phyloP scores from a whole-genome alignment of 2,113 vertebrate genomes.

The Saccopteryx bilineata region DNA sequence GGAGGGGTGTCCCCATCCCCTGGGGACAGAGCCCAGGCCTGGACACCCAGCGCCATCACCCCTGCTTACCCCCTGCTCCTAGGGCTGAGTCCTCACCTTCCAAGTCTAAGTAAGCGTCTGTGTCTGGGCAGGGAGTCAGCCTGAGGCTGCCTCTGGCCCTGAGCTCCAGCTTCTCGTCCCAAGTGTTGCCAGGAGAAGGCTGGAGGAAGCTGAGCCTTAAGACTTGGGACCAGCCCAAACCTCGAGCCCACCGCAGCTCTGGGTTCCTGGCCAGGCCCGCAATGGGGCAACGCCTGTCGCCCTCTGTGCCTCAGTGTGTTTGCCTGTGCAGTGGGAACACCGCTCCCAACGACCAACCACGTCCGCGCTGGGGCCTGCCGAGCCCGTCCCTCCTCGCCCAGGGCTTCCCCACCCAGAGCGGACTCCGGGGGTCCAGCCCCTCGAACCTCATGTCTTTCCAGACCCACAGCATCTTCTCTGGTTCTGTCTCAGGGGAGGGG shows the following conservation, averaged over 20 bases:
- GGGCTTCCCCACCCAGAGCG: not conserved
- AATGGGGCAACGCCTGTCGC: not conserved
- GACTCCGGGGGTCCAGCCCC: not conserved
- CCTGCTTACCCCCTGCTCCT: too few relatives aligned
- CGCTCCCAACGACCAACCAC: too few relatives aligned
- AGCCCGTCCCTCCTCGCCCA: rapidly evolving
- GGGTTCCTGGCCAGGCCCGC: not conserved
- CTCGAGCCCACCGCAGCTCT: not conserved
- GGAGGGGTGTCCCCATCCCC: not conserved
- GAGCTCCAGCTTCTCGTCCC: not conserved
- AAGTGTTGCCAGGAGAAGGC: not conserved
- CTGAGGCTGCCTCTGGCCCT: rapidly evolving
- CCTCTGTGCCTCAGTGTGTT: not conserved
- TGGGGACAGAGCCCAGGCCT: not conserved
- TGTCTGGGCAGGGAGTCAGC: too few relatives aligned
- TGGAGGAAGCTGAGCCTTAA: rapidly evolving
- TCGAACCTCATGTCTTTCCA: too few relatives aligned
- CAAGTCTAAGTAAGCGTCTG: not conserved
- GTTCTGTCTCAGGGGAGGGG: not conserved
- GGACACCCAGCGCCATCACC: not conserved
- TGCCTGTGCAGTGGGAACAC: rapidly evolving
- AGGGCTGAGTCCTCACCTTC: not conserved
- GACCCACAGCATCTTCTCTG: not conserved
- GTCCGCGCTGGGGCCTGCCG: rapidly evolving
- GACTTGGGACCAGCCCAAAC: rapidly evolving